Evolutionary conservation across 1,140 invertebrate genomes (phyloP), one percentile per base, ranked within the genome.

Genomic region (Oppia nitens): DNA sequence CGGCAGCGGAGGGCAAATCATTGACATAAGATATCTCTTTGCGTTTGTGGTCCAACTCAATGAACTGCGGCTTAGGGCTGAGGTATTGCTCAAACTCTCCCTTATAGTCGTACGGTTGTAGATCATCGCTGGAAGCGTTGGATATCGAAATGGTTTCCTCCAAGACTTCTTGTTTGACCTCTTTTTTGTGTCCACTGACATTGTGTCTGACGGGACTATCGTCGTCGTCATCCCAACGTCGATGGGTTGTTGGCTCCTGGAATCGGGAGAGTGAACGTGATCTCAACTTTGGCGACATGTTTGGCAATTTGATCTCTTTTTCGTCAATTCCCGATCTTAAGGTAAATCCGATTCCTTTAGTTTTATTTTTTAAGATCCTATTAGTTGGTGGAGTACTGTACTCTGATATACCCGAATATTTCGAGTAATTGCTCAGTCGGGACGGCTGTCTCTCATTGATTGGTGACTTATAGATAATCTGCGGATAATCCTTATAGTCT

Each of bases 111-210:
- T 53, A 53, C 27, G 9, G 24, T 26, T 14, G 14, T 17, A 53
- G n/a, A 6, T 55, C 60, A 26, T 61, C 60, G 20, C 55, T 52
- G 1, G 60, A 61, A 4, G 47, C 28, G 49, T 58, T 58, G 14
- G 60, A 60, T 23, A 60, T 60, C 0, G 60, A 60, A 23, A 60
- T 60, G 1, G 60, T 60, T 53, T 60, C 60, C 21, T 60, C 60
- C 11, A 60, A 4, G 1, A 53, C 47, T 47, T 60, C 53, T 29
- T 53, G 20, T n/a, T 60, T 54, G 23, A 49, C n/a, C 23, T 17
- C 23, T 28, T 6, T 4, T 20, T 40, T 40, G 17, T 40, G 17
- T 40, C 21, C 49, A n/a, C n/a, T n/a, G n/a, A n/a, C n/a, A n/a
- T n/a, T n/a, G n/a, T n/a, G n/a, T n/a, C n/a, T n/a, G n/a, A n/a